Conservation (phyloP, 2,797 vertebrate species). For the Cygnus olor region DNA sequence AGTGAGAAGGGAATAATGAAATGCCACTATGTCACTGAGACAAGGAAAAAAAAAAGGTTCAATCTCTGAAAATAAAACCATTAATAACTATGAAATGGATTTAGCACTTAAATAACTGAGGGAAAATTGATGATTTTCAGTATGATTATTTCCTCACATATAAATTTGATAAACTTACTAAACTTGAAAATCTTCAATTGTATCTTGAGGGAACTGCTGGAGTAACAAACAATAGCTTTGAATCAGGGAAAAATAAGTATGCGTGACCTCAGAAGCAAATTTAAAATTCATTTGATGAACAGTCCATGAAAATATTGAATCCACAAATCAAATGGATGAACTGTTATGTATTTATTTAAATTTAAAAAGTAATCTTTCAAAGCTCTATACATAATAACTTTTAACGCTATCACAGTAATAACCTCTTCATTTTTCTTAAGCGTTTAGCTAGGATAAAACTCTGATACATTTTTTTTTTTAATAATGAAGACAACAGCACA, state of each 20-base stretch:
- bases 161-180: neutral
- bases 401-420: neutral
- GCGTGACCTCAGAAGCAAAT: rapidly evolving
- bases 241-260: neutral
- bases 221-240: neutral
- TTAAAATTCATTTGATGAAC: neutral
- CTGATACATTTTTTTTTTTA: neutral
- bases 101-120: neutral
- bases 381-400: neutral
- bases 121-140: neutral
- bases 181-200: neutral
- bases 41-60: neutral
- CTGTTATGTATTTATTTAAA: neutral
- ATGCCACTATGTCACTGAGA: neutral
- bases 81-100: neutral
- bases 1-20: conserved; percentile 20
- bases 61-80: conserved; percentile 2
- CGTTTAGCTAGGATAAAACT: neutral
- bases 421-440: neutral
- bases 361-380: neutral
- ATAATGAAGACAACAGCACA: neutral
- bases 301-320: neutral
- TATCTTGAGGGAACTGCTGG: neutral
- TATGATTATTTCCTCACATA: neutral
- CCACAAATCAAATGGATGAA: neutral